Evolutionary conservation across 35 echinoderm and acorn worm genomes (phyloP).

Genomic region (Patiria miniata): DNA sequence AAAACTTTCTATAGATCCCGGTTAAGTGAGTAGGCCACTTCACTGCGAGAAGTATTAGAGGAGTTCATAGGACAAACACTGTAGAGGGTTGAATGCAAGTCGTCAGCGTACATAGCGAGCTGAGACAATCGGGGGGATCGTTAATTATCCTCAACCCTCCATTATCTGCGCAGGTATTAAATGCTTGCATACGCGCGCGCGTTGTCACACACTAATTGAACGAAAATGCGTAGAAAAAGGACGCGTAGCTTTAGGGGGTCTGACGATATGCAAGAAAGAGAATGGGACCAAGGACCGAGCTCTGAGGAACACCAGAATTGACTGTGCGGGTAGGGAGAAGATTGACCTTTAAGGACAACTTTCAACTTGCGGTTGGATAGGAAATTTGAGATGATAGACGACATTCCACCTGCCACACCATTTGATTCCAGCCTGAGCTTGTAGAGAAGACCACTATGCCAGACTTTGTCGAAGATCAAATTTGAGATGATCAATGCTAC

Average conservation of each 20-base stretch:
- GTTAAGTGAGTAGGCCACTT: neutral
- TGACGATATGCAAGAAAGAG: too few species aligned
- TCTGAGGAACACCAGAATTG: neutral
- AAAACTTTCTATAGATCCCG: neutral
- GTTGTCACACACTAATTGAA: too few species aligned
- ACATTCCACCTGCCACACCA: neutral
- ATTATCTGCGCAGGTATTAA: too few species aligned
- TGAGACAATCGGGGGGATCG: neutral
- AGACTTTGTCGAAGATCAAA: neutral
- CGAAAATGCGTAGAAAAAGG: too few species aligned
- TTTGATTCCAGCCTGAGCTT: too few species aligned
- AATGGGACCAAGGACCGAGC: too few species aligned
- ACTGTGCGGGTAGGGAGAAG: neutral
- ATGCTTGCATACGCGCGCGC: too few species aligned
- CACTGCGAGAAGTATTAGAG: neutral
- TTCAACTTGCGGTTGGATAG: neutral
- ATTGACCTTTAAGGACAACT: neutral
- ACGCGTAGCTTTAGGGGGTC: too few species aligned
- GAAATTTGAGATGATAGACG: neutral
- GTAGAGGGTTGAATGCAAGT: neutral
- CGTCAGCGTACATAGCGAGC: neutral
- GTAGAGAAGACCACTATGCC: neutral
- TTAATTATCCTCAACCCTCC: too few species aligned
- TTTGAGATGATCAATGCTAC: neutral
- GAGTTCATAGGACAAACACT: neutral